phyloP scores from a whole-genome alignment of 2,888 invertebrate species.

The Scaptomyza flava region DNA sequence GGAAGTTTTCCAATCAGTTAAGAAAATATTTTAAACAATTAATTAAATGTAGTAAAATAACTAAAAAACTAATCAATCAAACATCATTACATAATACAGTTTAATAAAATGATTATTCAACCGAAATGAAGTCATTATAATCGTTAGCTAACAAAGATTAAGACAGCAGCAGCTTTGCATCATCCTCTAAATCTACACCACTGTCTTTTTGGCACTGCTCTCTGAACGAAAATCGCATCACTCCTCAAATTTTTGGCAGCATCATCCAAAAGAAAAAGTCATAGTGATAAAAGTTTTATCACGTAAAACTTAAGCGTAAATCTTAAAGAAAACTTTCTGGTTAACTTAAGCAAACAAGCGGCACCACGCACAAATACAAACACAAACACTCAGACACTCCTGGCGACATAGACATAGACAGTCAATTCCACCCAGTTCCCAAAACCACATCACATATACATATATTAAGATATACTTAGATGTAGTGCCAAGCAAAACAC shows the following conservation, averaged over 20 bases:
- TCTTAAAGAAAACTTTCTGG: conserved; percentile 80
- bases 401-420: conserved; percentile 57
- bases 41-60: too few relatives aligned
- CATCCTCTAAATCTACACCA: conserved; percentile 27
- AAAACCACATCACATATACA: conserved; percentile 43
- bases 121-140: neutral
- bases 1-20: neutral
- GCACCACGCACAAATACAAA: conserved; percentile 46
- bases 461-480: conserved; percentile 48
- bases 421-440: conserved; percentile 23
- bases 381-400: conserved; percentile 26
- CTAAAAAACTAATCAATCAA: too few relatives aligned
- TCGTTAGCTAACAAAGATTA: neutral
- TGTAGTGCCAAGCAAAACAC: conserved; percentile 34
- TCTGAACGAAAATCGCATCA: conserved; percentile 50
- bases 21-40: too few relatives aligned
- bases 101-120: neutral
- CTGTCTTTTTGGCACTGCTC: conserved; percentile 42
- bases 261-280: conserved; percentile 55
- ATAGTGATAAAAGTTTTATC: conserved; percentile 80
- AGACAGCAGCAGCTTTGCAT: conserved; percentile 1
- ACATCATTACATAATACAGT: too few relatives aligned
- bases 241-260: conserved; percentile 31
- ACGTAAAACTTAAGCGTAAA: conserved; percentile 80
- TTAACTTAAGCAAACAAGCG: conserved; percentile 75